phyloP scores from a whole-genome alignment of 2,797 vertebrate genomes.

The Labroides dimidiatus region DNA sequence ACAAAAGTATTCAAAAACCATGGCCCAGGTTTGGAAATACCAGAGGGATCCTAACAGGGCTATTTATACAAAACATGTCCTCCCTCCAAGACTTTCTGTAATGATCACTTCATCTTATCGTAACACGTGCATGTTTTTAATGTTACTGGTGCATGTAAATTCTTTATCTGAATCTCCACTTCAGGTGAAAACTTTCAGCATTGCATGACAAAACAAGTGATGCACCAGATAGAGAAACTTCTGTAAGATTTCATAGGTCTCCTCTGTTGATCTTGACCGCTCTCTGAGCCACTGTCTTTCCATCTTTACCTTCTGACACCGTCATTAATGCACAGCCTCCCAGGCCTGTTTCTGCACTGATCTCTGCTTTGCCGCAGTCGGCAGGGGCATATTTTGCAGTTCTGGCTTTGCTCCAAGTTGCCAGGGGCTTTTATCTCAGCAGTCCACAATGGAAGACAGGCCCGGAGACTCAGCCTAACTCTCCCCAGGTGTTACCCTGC shows the following conservation, averaged over 20 bases:
- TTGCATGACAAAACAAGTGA: not conserved
- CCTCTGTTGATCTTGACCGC: slow-evolving; percentile 60
- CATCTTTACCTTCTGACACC: slow-evolving; percentile 53
- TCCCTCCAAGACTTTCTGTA: too few relatives aligned
- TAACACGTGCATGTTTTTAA: not conserved
- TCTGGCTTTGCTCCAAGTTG: slow-evolving; percentile 67
- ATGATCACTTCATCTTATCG: too few relatives aligned
- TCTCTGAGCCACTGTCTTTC: slow-evolving; percentile 29
- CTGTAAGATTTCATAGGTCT: slow-evolving; percentile 12
- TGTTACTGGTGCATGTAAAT: slow-evolving; percentile 7
- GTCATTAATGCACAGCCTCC: slow-evolving; percentile 48
- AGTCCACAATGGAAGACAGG: slow-evolving; percentile 58
- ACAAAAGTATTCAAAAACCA: too few relatives aligned
- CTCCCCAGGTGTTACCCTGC: slow-evolving; percentile 74
- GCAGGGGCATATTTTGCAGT: slow-evolving; percentile 48
- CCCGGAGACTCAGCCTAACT: slow-evolving; percentile 57
- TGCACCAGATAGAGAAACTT: not conserved
- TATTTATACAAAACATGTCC: too few relatives aligned
- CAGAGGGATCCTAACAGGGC: not conserved
- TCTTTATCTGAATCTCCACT: not conserved
- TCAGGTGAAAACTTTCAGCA: not conserved
- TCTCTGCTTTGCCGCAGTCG: slow-evolving; percentile 21
- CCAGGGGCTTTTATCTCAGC: slow-evolving; percentile 68
- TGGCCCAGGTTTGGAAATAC: not conserved
- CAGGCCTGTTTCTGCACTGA: slow-evolving; percentile 32